These are phyloP conservation scores for Tetrao urogallus DNA, from an alignment of 2,113 vertebrate genomes.

Conservation along the genomic window DNA sequence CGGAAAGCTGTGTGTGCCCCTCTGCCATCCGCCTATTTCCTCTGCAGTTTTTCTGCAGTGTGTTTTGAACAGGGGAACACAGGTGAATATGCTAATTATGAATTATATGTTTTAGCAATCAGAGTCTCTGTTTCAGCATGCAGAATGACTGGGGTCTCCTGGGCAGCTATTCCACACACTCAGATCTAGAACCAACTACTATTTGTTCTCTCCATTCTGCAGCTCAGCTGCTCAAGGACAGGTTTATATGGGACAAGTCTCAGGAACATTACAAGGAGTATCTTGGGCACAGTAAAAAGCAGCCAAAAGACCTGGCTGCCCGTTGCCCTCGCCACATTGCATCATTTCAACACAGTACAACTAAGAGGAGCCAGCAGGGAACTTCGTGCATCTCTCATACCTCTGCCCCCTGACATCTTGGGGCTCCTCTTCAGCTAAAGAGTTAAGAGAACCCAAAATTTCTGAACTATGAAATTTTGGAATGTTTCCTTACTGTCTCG, in stretches of 20 bases:
- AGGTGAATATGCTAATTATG: neutral
- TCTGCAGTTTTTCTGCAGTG: neutral
- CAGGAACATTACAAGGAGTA: neutral
- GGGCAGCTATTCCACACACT: neutral
- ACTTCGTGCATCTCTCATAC: neutral
- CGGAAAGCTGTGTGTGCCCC: neutral
- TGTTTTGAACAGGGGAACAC: neutral
- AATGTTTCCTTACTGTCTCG: neutral
- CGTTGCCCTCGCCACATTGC: neutral
- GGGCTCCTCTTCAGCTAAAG: neutral
- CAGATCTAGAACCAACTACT: neutral
- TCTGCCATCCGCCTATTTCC: neutral
- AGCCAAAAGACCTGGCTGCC: neutral
- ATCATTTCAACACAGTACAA: neutral
- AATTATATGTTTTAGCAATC: no score
- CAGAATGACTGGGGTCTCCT: neutral
- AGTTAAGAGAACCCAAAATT: neutral
- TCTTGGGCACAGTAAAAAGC: neutral
- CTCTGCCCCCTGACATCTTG: rapidly evolving
- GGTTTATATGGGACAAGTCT: neutral
- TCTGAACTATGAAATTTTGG: neutral
- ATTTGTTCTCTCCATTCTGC: neutral
- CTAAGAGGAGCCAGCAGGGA: neutral
- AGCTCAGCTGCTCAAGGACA: neutral
- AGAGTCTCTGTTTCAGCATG: neutral